Conservation (phyloP, 2,888 invertebrate genomes). For the Leptopterna dolabrata region DNA sequence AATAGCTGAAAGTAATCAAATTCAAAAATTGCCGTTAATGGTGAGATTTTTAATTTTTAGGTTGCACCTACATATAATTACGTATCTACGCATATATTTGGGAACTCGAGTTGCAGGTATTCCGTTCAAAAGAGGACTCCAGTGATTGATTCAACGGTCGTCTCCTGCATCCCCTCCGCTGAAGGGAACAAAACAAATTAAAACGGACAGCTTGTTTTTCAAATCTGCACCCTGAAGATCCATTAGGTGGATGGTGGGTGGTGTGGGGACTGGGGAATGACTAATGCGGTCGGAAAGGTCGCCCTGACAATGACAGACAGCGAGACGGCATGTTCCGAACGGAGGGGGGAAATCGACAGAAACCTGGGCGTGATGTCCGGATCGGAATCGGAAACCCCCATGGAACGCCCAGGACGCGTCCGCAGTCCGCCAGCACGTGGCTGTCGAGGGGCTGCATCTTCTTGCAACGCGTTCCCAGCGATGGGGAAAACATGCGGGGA, state of each 20-base stretch:
- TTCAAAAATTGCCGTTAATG: no score
- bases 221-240: not conserved
- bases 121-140: not conserved
- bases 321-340: not conserved
- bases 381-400: not conserved
- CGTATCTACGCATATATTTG: no score
- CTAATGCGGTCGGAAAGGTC: not conserved
- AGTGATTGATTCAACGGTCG: not conserved
- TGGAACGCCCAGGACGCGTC: not conserved
- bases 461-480: not conserved
- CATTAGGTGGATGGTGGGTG: not conserved
- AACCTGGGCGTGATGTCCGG: constrained; percentile 11
- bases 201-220: not conserved
- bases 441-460: not conserved
- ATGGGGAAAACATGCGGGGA: not conserved
- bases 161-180: not conserved
- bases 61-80: no score
- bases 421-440: not conserved
- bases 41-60: no score
- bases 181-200: not conserved
- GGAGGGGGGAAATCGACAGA: not conserved
- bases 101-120: no score
- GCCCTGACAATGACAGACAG: constrained; percentile 15
- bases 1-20: no score
- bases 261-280: not conserved